Evolutionary conservation across 2,888 invertebrate species (phyloP).

Genomic region (Cephus runcator): DNA sequence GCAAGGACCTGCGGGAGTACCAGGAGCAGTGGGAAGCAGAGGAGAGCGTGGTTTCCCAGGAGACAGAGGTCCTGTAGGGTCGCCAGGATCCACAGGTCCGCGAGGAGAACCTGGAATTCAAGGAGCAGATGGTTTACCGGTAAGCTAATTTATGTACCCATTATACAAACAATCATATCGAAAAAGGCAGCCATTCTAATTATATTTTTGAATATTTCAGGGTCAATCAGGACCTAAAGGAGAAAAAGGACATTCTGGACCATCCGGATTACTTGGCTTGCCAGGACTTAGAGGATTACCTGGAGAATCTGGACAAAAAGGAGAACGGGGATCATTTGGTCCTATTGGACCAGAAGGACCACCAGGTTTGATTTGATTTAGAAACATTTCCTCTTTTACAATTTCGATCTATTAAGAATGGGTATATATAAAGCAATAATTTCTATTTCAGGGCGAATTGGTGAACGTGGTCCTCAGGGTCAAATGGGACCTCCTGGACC

Average conservation of each 20-base stretch:
- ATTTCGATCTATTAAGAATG: neutral
- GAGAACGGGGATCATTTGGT: conserved; percentile 78
- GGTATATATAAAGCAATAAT: conserved; percentile 1
- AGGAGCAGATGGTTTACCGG: conserved; percentile 77
- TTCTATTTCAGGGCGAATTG: conserved; percentile 70
- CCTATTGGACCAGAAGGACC: conserved; percentile 82
- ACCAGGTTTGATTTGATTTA: conserved; percentile 66
- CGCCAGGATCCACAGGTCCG: conserved; percentile 73
- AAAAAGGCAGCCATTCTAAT: neutral
- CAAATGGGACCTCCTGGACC: conserved; percentile 79
- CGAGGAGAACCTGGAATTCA: conserved; percentile 76
- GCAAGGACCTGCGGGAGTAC: conserved; percentile 72
- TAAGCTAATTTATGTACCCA: conserved; percentile 54
- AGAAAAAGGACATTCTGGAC: conserved; percentile 78
- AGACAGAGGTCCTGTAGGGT: conserved; percentile 78
- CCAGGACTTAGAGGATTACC: conserved; percentile 76
- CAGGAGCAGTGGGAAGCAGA: conserved; percentile 69
- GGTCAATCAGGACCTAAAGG: conserved; percentile 76
- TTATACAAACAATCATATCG: neutral
- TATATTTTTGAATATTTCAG: conserved; percentile 56
- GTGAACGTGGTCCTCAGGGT: conserved; percentile 84
- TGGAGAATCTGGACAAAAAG: conserved; percentile 79
- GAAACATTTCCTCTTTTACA: neutral
- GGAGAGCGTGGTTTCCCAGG: conserved; percentile 80
- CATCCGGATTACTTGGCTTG: conserved; percentile 77